Percentiles rank a stretch among this genome's conserved stretches.
Evolutionary conservation across 2,797 vertebrate species (phyloP).

Genomic region (Arnoldichthys spilopterus): DNA sequence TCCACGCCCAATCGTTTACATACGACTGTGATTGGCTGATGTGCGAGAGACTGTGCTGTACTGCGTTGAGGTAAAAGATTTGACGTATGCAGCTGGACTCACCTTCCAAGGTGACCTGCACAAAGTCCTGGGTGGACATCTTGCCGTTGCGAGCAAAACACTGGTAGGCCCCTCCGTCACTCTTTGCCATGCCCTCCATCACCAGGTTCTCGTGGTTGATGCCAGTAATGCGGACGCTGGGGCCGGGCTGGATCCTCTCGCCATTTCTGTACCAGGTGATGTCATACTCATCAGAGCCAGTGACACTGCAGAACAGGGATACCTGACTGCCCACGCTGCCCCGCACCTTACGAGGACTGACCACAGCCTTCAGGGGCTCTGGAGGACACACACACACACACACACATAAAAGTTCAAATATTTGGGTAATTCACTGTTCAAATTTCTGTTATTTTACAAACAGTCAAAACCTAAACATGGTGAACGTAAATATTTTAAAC

Average conservation of each 20-base stretch:
- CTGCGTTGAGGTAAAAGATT: no score
- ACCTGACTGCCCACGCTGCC: conserved; percentile 98
- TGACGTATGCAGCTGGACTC: conserved; percentile 68
- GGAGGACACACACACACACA: conserved; percentile 37
- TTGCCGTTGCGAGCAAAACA: conserved; percentile 94
- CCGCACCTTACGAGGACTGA: conserved; percentile 95
- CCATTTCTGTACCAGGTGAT: conserved; percentile 97
- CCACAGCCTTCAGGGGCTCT: conserved; percentile 94
- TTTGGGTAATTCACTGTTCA: no score
- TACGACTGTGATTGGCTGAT: no score
- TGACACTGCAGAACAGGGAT: conserved; percentile 94
- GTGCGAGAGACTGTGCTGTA: no score
- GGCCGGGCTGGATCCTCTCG: conserved; percentile 92
- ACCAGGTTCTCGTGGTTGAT: conserved; percentile 91
- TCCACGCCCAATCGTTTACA: no score
- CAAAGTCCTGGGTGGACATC: conserved; percentile 97
- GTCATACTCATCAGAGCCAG: conserved; percentile 91
- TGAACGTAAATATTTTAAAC: no score
- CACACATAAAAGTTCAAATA: no score
- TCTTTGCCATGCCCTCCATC: conserved; percentile 98
- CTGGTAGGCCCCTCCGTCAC: conserved; percentile 96
- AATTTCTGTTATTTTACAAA: no score
- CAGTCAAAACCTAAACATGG: no score
- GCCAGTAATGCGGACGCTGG: conserved; percentile 91
- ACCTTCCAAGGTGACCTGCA: conserved; percentile 98